A percentile compares a stretch with the other conserved stretches of the same genome.
These are phyloP conservation scores for Hydropotes inermis DNA, from an alignment of 2,113 vertebrate genomes.

Conservation along the genomic window DNA sequence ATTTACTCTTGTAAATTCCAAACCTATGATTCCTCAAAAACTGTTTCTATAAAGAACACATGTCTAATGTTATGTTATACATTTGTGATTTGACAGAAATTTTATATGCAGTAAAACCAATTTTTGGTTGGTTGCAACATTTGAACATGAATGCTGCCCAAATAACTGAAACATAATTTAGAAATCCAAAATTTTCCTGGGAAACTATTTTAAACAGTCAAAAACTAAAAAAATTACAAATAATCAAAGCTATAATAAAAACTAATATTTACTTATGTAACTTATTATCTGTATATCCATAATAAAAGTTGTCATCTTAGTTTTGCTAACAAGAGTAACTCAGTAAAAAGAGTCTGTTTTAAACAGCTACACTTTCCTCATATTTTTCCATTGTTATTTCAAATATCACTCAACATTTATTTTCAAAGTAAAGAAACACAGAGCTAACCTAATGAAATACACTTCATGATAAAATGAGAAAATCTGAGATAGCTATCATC, in stretches of 20 bases:
- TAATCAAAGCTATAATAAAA: background rate
- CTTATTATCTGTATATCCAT: background rate
- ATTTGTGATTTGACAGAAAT: slow-evolving; percentile 18
- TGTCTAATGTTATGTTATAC: background rate
- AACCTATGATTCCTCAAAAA: background rate
- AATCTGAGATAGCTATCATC: background rate
- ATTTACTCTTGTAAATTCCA: background rate
- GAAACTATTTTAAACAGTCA: background rate
- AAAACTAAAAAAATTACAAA: background rate
- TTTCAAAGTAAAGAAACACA: slow-evolving; percentile 14
- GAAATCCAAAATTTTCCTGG: background rate
- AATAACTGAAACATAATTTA: background rate
- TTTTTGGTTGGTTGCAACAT: background rate
- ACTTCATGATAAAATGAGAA: slow-evolving; percentile 31
- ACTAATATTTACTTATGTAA: slow-evolving; percentile 8
- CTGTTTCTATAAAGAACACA: background rate
- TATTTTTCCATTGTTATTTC: background rate
- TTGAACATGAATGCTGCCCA: background rate
- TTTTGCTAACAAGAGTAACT: slow-evolving; percentile 11
- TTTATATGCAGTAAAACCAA: background rate
- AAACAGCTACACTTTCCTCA: background rate
- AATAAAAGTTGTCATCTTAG: background rate
- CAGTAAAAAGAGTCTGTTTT: slow-evolving; percentile 10
- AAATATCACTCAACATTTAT: slow-evolving; percentile 18
- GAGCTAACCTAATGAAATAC: background rate